Percentiles rank a stretch among this genome's conserved stretches.
These are phyloP conservation scores for Eulemur rubriventer DNA, from an alignment of 2,797 vertebrate genomes.

Conservation along the genomic window DNA sequence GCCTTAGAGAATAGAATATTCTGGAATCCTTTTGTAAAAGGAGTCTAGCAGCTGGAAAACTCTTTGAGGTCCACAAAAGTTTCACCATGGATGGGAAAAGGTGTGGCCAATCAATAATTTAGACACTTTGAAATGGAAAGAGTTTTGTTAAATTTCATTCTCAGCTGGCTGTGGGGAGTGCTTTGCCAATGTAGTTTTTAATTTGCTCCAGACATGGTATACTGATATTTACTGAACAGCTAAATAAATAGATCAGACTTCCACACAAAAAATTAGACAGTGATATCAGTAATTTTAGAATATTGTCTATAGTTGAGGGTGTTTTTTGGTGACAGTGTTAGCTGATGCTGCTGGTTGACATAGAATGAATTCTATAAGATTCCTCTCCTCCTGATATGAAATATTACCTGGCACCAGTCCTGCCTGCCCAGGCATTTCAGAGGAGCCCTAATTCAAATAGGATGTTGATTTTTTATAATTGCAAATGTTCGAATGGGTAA, in stretches of 20 bases:
- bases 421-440: neutral
- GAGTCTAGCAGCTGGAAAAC: neutral
- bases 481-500: neutral
- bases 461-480: constrained; percentile 19
- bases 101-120: constrained; percentile 57
- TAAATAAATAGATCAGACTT: constrained; percentile 72
- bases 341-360: neutral
- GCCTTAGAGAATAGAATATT: neutral
- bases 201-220: constrained; percentile 75
- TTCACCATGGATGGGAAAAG: neutral
- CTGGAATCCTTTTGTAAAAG: neutral
- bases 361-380: constrained; percentile 38
- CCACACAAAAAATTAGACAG: constrained; percentile 66
- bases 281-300: constrained; percentile 67
- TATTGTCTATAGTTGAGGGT: constrained; percentile 55
- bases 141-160: constrained; percentile 71
- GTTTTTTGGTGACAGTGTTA: constrained; percentile 22
- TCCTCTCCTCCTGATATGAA: neutral
- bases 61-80: neutral
- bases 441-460: neutral
- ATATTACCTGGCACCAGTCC: neutral
- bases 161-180: constrained; percentile 1
- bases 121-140: constrained; percentile 63
- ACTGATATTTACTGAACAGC: constrained; percentile 73
- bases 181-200: constrained; percentile 71